These are phyloP conservation scores for Acheta domesticus DNA, from an alignment of 2,888 invertebrate species.

Conservation along the genomic window DNA sequence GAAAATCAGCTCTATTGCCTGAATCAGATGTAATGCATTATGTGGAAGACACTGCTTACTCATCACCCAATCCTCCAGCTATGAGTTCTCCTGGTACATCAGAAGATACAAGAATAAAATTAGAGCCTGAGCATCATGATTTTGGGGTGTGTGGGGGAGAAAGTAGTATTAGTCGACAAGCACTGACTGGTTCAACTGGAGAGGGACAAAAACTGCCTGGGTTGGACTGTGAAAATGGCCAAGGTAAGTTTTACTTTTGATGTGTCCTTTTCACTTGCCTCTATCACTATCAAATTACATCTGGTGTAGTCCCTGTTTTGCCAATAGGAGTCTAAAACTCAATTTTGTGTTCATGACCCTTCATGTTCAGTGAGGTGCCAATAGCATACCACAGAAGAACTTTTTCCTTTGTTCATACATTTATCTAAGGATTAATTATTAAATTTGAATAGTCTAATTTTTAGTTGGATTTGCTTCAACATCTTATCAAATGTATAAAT, in stretches of 20 bases:
- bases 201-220: neutral
- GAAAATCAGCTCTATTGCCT: neutral
- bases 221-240: constrained; percentile 6
- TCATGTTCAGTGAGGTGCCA: too few relatives aligned
- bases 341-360: too few relatives aligned
- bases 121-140: neutral
- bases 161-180: neutral
- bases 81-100: neutral
- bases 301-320: too few relatives aligned
- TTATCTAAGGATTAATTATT: too few relatives aligned
- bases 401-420: too few relatives aligned
- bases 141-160: neutral
- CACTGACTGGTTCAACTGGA: neutral
- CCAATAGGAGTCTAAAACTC: too few relatives aligned
- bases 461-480: too few relatives aligned
- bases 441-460: too few relatives aligned
- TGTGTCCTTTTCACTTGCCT: neutral
- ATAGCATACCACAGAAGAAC: too few relatives aligned
- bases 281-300: too few relatives aligned
- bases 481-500: too few relatives aligned
- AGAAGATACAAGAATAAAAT: neutral
- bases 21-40: neutral
- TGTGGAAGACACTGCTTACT: constrained; percentile 5
- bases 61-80: neutral
- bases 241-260: neutral